Conservation (phyloP, 37 sponge, comb jelly and placozoan genomes). For the Crambe crambe region DNA sequence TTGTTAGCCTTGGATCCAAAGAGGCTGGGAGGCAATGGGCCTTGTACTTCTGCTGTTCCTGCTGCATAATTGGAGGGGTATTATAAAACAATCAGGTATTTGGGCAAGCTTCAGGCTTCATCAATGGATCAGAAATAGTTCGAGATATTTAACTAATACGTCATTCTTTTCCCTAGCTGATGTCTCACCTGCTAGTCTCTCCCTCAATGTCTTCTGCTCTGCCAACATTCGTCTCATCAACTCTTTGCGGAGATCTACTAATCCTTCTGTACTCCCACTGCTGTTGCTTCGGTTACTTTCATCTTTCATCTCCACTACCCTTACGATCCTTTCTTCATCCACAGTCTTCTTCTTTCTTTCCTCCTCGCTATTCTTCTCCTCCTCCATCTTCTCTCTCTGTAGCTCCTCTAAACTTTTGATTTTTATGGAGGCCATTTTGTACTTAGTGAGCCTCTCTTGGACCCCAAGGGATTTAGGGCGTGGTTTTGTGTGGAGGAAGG, state of each 20-base stretch:
- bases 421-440: conserved; percentile 35
- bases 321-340: neutral
- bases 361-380: neutral
- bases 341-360: neutral
- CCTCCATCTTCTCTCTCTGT: conserved; percentile 19
- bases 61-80: too few species aligned
- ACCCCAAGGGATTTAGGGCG: conserved; percentile 3
- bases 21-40: too few species aligned
- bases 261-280: neutral
- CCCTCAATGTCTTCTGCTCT: neutral
- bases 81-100: too few species aligned
- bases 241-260: neutral
- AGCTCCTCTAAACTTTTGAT: conserved; percentile 60
- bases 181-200: too few species aligned
- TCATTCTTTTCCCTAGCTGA: too few species aligned
- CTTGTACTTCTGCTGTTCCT: too few species aligned
- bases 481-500: conserved; percentile 61
- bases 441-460: conserved; percentile 35
- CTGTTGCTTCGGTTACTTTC: neutral
- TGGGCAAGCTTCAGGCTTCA: too few species aligned
- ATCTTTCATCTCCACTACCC: neutral
- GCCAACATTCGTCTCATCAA: neutral
- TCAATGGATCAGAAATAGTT: too few species aligned
- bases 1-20: too few species aligned
- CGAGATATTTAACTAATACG: too few species aligned